These are phyloP conservation scores for Rhinolophus ferrumequinum DNA, from an alignment of 2,113 vertebrate genomes.

Conservation along the genomic window DNA sequence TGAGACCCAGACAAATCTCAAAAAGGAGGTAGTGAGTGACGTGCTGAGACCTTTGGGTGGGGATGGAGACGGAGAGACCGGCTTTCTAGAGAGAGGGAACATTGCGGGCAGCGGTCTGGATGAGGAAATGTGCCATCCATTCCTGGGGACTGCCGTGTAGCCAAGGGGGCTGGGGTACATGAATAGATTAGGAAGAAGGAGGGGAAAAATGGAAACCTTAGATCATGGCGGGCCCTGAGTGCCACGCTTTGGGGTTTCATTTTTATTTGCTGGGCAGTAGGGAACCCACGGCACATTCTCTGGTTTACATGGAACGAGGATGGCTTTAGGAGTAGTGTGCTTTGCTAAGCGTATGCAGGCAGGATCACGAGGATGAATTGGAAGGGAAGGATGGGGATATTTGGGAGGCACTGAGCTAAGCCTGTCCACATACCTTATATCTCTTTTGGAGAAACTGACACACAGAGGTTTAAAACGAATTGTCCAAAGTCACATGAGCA, in stretches of 20 bases:
- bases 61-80: no score
- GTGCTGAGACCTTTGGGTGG: accelerated
- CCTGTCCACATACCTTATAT: neutral
- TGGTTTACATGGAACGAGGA: neutral
- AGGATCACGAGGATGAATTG: neutral
- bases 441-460: neutral
- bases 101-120: accelerated
- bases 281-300: neutral
- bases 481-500: neutral
- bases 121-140: accelerated
- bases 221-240: neutral
- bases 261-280: neutral
- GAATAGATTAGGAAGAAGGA: neutral
- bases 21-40: accelerated
- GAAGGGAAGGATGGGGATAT: neutral
- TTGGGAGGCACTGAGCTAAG: neutral
- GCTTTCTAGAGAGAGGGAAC: neutral
- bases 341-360: neutral
- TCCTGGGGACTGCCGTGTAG: neutral
- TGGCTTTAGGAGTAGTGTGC: neutral
- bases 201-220: neutral
- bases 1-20: neutral
- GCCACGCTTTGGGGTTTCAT: neutral
- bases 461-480: neutral
- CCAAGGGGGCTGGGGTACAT: no score